phyloP scores from a whole-genome alignment of 2,888 invertebrate genomes.

The Thera britannica region DNA sequence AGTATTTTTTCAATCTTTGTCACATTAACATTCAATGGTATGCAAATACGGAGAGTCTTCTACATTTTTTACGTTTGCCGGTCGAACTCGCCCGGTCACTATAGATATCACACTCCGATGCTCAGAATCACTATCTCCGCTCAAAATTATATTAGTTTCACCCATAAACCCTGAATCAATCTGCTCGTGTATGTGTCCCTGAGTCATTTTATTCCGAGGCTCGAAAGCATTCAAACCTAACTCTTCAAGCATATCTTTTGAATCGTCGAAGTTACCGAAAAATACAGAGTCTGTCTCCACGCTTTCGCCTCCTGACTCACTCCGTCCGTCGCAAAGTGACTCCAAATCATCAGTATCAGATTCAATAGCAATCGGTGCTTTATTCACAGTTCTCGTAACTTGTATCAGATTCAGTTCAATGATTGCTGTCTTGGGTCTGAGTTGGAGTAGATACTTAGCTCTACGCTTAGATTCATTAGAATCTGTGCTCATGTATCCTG shows the following conservation, averaged over 20 bases:
- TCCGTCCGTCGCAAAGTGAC: conserved; percentile 90
- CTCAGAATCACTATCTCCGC: conserved; percentile 80
- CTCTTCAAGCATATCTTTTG: conserved; percentile 73
- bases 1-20: conserved; percentile 10
- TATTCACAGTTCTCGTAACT: conserved; percentile 52
- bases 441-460: conserved; percentile 76
- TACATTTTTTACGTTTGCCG: conserved; percentile 62
- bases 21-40: conserved; percentile 67
- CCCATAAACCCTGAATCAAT: conserved; percentile 79
- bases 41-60: conserved; percentile 71
- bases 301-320: conserved; percentile 94
- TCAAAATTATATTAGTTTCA: conserved; percentile 77
- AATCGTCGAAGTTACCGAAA: conserved; percentile 88
- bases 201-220: conserved; percentile 53
- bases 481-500: conserved; percentile 94
- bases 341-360: conserved; percentile 90
- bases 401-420: conserved; percentile 56
- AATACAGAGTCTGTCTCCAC: conserved; percentile 94
- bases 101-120: conserved; percentile 81
- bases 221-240: conserved; percentile 65
- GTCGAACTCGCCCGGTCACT: conserved; percentile 60
- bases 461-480: conserved; percentile 87
- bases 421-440: conserved; percentile 63
- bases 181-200: conserved; percentile 60
- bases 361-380: conserved; percentile 67